Conservation (phyloP, 1,140 invertebrate species). For the Ostrea edulis region DNA sequence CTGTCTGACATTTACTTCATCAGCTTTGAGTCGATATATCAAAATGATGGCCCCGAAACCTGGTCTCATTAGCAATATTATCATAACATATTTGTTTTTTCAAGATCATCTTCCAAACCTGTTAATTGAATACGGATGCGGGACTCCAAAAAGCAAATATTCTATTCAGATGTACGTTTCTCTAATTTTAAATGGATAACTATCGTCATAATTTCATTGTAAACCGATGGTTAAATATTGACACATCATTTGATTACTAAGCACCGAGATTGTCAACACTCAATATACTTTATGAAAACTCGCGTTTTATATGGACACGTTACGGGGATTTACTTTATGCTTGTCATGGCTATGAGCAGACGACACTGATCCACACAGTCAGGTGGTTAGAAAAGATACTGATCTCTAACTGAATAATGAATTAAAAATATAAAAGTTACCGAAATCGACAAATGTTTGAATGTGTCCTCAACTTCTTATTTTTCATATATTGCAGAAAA, state of each 20-base stretch:
- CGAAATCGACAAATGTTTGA: too few relatives aligned
- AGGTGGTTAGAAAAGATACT: too few relatives aligned
- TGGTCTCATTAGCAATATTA: background rate
- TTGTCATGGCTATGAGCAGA: too few relatives aligned
- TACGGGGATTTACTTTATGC: background rate
- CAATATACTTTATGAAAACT: background rate
- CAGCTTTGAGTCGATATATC: background rate
- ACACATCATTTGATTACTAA: background rate
- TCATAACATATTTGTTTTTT: background rate
- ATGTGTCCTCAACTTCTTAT: background rate
- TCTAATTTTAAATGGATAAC: background rate
- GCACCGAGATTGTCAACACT: background rate
- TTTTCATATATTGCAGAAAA: background rate
- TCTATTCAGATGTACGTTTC: background rate
- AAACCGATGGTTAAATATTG: conserved; percentile 18
- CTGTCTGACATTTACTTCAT: too few relatives aligned
- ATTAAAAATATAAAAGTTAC: too few relatives aligned
- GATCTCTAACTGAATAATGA: too few relatives aligned
- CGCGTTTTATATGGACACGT: background rate
- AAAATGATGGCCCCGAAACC: background rate
- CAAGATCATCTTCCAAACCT: background rate
- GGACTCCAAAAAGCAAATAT: background rate
- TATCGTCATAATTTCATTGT: background rate
- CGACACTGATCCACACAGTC: too few relatives aligned
- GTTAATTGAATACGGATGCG: background rate